Percentiles rank a stretch among this genome's conserved stretches.
These are phyloP conservation scores for Lipophrys pholis DNA, from an alignment of 2,113 vertebrate genomes.

Conservation along the genomic window DNA sequence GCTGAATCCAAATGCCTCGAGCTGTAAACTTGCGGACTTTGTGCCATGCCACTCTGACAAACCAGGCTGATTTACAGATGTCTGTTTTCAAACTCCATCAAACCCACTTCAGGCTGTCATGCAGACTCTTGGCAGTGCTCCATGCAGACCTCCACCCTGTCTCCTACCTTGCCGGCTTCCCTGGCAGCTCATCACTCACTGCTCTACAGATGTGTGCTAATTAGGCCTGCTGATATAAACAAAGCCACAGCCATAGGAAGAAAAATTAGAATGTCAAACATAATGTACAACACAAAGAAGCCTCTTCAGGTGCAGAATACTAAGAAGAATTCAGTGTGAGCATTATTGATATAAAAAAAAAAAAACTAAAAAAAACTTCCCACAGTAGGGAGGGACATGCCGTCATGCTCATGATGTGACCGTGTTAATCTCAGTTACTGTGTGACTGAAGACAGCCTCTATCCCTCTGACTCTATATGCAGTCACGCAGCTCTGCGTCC, in stretches of 20 bases:
- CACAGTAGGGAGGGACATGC: conserved; percentile 13
- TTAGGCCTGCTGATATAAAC: conserved; percentile 62
- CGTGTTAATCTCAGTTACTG: conserved; percentile 1
- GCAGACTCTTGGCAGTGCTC: conserved; percentile 54
- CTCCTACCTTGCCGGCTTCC: conserved; percentile 63
- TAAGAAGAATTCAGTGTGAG: not conserved
- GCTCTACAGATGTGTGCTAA: conserved; percentile 68
- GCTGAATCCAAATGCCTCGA: conserved; percentile 50
- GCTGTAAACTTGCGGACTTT: conserved; percentile 38
- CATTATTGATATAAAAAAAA: conserved; percentile 3
- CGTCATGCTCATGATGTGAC: not conserved
- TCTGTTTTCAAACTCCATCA: conserved; percentile 34
- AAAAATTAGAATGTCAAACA: conserved; percentile 24
- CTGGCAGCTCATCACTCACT: conserved; percentile 66
- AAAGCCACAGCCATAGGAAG: conserved; percentile 64
- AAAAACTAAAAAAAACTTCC: not conserved
- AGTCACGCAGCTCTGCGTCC: conserved; percentile 15
- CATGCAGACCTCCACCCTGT: conserved; percentile 67
- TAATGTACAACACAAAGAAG: not conserved
- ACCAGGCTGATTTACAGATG: conserved; percentile 31
- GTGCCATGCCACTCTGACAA: conserved; percentile 56
- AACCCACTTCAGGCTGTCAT: conserved; percentile 49
- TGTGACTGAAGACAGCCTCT: conserved; percentile 9
- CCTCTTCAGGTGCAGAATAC: conserved; percentile 1
- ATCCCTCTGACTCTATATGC: conserved; percentile 9